A percentile compares a stretch with the other conserved stretches of the same genome.
Evolutionary conservation across 2,888 invertebrate species (phyloP).

Genomic region (Gymnocheta viridis): DNA sequence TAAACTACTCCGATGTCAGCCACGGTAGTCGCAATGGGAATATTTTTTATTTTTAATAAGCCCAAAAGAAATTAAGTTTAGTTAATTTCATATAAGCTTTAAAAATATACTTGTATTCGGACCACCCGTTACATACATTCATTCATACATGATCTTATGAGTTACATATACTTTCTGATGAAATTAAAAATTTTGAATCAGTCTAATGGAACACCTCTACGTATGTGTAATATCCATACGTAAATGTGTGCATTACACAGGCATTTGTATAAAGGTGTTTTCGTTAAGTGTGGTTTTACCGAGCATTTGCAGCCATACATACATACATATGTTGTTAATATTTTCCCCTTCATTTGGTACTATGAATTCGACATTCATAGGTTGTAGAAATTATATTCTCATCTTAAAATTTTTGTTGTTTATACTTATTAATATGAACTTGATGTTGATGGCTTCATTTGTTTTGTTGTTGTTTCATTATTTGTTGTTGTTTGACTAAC

Average conservation of each 20-base stretch:
- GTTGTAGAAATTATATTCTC: not conserved
- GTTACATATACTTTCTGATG: too few relatives aligned
- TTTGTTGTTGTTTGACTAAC: conserved; percentile 42
- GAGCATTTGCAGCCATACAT: not conserved
- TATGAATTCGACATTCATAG: conserved; percentile 51
- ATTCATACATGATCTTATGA: too few relatives aligned
- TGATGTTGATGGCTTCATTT: conserved; percentile 53
- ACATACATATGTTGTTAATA: conserved; percentile 1
- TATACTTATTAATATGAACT: not conserved
- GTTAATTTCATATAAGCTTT: too few relatives aligned
- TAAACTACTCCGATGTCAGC: too few relatives aligned
- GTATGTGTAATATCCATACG: not conserved
- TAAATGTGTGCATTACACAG: not conserved
- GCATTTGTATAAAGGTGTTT: not conserved
- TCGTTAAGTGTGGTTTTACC: conserved; percentile 16
- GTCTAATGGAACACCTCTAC: not conserved
- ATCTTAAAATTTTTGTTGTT: not conserved
- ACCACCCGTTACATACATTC: too few relatives aligned
- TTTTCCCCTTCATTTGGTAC: conserved; percentile 43
- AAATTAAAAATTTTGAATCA: not conserved
- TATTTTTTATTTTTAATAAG: too few relatives aligned
- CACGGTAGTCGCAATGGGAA: too few relatives aligned
- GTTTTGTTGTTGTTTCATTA: conserved; percentile 22
- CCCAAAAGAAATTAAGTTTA: too few relatives aligned
- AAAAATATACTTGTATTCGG: too few relatives aligned